Percentiles rank a stretch among this genome's conserved stretches.
These are phyloP conservation scores for Irena cyanogastra DNA, from an alignment of 2,113 vertebrate species.

Conservation along the genomic window DNA sequence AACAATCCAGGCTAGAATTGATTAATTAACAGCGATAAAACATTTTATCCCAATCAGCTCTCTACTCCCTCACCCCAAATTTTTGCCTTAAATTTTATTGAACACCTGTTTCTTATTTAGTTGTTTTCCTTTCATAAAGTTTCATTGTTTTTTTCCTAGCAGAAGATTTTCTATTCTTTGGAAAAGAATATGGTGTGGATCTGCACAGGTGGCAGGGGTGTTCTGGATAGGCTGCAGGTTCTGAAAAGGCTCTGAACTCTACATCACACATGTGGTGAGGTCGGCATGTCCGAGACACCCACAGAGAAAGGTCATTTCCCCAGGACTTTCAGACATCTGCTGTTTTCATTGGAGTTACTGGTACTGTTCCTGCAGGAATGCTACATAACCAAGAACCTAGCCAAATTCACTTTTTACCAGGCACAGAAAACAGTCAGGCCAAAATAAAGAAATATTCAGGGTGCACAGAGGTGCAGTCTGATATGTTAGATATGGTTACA, in stretches of 20 bases:
- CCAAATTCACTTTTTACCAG: neutral
- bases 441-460: neutral
- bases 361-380: neutral
- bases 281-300: neutral
- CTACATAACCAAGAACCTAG: neutral
- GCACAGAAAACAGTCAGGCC: neutral
- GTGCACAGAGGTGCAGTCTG: rapidly evolving
- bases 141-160: neutral
- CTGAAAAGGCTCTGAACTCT: neutral
- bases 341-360: neutral
- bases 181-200: neutral
- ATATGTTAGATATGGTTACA: neutral
- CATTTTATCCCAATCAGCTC: neutral
- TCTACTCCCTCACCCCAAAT: neutral
- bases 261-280: neutral
- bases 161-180: neutral
- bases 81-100: neutral
- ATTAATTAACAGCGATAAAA: neutral
- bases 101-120: neutral
- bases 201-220: neutral
- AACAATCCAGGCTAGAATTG: neutral
- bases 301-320: neutral
- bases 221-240: neutral
- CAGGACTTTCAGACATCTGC: neutral
- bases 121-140: neutral